Base-by-base conservation (phyloP, 2,888 invertebrate genomes). In the Koerneria pararmatus region DNA sequence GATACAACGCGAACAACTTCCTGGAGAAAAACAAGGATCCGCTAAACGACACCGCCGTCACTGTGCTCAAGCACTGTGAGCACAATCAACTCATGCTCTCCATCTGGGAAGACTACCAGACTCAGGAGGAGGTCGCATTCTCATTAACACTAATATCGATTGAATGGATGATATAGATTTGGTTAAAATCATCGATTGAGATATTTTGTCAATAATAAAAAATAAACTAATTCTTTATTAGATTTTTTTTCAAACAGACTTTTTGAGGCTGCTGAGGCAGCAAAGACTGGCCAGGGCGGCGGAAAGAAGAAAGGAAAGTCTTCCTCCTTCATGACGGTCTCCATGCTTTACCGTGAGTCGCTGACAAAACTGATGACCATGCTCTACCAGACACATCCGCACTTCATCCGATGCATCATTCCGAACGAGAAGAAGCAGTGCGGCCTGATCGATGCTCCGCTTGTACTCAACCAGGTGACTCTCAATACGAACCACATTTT, bases 331-430 rank as follows among this genome's bases (percentile, higher is more conserved):
- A 93, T 94, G 88, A 98, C 97, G 87, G 95, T 98, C 85, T 98
- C 97, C 79, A 95, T 95, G 84, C 90, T 93, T 85, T 97, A 98
- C 90, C 94, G 90, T 89, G 84, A 83, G 73, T 80, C 79, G 59
- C 73, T 97, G 88, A 95, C 93, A 90, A 95, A 95, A 88, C 87
- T 97, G 89, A 97, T 97, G 97, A 87, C 90, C 79, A 95, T 93
- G 76, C 87, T 97, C 88, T 91, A 91, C 86, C 92, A 92, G 72
- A 98, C 97, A 65, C 91, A 93, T 85, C 97, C 97, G 88, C 95
- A 97, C 88, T 98, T 98, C 89, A 95, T 97, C 82, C 94, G 97
- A 91, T 98, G 97, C 88, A 97, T 98, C 89, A 97, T 98, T 88
- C 97, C 97, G 88, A 98, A 98, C 80, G 87, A 87, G 80, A 80